phyloP scores from a whole-genome alignment of 2,113 vertebrate genomes.

The Erythrolamprus reginae region DNA sequence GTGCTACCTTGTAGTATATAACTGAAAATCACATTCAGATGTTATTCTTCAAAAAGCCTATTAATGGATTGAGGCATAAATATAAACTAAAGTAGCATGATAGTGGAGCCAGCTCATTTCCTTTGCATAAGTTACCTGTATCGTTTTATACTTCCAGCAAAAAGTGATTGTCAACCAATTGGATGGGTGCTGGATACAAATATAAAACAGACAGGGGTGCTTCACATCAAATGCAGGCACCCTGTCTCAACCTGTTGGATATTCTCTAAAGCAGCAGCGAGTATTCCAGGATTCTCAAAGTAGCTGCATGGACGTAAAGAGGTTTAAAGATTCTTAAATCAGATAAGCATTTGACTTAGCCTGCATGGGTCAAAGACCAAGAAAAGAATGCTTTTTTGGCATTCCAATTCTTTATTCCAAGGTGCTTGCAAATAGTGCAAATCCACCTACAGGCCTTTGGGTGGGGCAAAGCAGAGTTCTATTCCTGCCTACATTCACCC shows the following conservation, averaged over 20 bases:
- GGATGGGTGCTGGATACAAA: not conserved
- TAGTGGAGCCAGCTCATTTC: not conserved
- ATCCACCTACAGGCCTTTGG: not conserved
- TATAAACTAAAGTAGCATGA: not conserved
- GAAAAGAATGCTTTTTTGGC: not conserved
- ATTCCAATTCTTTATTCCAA: not conserved
- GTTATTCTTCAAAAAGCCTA: not conserved
- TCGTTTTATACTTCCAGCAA: not conserved
- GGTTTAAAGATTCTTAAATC: not conserved
- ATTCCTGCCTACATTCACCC: not conserved
- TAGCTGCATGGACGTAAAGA: not conserved
- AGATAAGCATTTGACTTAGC: not conserved
- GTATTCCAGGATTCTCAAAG: not conserved
- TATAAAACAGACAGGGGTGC: not conserved
- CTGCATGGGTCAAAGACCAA: not conserved
- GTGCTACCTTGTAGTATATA: not conserved
- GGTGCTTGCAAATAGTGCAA: not conserved
- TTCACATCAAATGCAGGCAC: not conserved
- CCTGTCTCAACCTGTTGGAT: not conserved
- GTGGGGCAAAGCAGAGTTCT: not conserved
- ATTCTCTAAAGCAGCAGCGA: not conserved
- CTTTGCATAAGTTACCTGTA: not conserved
- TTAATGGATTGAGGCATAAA: not conserved
- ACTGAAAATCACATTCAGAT: not conserved
- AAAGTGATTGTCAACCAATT: not conserved